Evolutionary conservation across 2,888 invertebrate species (phyloP), one percentile per base, ranked within the genome.

Genomic region (Cynaeus angustus): DNA sequence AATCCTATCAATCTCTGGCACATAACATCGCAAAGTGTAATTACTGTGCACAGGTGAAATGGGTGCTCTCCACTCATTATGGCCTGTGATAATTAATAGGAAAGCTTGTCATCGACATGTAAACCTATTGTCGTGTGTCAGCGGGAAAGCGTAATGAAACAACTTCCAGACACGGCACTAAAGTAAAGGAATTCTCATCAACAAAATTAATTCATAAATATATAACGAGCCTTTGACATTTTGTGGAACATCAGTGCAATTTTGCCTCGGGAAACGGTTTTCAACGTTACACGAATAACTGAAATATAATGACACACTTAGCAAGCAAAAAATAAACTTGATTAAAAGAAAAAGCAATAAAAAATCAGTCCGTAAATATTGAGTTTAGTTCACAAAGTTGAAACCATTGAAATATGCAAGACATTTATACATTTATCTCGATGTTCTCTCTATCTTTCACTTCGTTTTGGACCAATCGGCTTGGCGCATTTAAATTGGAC

Each of bases 21-120:
- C 33, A 30, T 28, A 12, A 52, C 33, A 13, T 30, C n/a, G 16
- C 53, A 16, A 13, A 21, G 55, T 9, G 55, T 55, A 55, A 55
- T 55, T 55, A 55, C 33, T 55, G 55, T 55, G 55, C 38, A 55
- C 55, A 55, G 55, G 55, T 55, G 37, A 55, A 53, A 55, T 55
- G 55, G 37, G 13, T 55, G 55, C 55, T 37, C 37, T 55, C 55
- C 21, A 55, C 37, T 55, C 37, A 55, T 55, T 38, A 55, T 55
- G 55, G 37, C 55, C 55, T 13, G 38, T 8, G 38, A 55, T 55
- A 55, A 55, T 55, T 55, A 55, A 38, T 55, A 37, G 38, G 10
- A 38, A 14, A 38, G 55, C 55, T 55, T 55, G 55, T 55, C 55
- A 55, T 55, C 38, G 55, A 55, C 55, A 30, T 55, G 37, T 16